Percentiles rank a stretch among this genome's conserved stretches.
phyloP scores from a whole-genome alignment of 1,140 invertebrate genomes.

The Ditylenchus dipsaci region DNA sequence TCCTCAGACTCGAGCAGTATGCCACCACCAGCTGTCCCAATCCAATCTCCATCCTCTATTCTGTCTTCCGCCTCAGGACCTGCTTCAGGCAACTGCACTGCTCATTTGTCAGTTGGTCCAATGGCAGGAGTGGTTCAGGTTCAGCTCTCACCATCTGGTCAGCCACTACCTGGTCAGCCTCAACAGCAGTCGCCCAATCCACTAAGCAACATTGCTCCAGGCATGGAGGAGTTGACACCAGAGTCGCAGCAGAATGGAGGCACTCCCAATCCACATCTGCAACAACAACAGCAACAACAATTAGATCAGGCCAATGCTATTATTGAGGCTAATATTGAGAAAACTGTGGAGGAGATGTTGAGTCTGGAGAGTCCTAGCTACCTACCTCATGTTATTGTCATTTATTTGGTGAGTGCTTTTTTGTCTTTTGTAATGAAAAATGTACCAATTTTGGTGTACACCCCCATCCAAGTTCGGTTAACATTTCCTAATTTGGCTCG shows the following conservation, averaged over 20 bases:
- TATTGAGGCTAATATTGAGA: conserved; percentile 20
- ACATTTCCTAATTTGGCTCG: too few relatives aligned
- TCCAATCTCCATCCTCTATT: conserved; percentile 27
- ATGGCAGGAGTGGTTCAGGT: background rate
- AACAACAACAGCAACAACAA: conserved; percentile 1
- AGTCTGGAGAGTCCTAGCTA: conserved; percentile 57
- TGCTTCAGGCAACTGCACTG: conserved; percentile 10
- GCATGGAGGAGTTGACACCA: conserved; percentile 19
- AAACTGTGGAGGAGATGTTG: conserved; percentile 25
- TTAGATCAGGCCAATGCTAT: conserved; percentile 4
- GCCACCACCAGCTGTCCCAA: conserved; percentile 36
- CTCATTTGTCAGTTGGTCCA: background rate
- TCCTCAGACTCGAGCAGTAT: conserved; percentile 25
- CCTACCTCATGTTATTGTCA: conserved; percentile 73
- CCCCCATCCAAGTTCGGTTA: too few relatives aligned
- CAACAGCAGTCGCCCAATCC: background rate
- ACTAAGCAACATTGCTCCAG: background rate
- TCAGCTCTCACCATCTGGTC: background rate
- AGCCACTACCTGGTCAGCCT: background rate
- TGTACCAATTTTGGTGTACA: too few relatives aligned
- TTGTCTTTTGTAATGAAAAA: background rate
- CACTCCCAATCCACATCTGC: background rate
- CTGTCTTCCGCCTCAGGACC: conserved; percentile 23
- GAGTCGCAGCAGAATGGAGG: background rate
- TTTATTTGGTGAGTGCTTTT: conserved; percentile 71